Percentiles rank a stretch among this genome's conserved stretches.
Conservation (phyloP, 2,797 vertebrate species). For the Aplochiton taeniatus region DNA sequence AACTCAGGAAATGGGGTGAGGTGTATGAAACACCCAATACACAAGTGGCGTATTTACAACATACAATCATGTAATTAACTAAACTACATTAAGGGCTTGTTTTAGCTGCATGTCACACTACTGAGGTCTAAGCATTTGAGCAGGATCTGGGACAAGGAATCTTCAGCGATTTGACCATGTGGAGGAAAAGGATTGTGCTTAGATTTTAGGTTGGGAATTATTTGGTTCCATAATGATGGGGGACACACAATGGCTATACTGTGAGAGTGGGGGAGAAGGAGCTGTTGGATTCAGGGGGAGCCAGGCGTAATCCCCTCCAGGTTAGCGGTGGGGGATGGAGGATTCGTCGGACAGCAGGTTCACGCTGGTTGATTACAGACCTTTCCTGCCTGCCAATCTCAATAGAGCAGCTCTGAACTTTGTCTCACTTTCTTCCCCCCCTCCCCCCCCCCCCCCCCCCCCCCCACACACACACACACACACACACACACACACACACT, state of each 20-base stretch:
- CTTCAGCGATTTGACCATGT: conserved; percentile 33
- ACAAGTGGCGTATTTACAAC: background rate
- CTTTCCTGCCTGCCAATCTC: conserved; percentile 68
- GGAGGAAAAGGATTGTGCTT: conserved; percentile 42
- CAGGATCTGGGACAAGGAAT: background rate
- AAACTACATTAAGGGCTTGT: too few relatives aligned
- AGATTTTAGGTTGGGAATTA: conserved; percentile 62
- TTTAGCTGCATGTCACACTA: too few relatives aligned
- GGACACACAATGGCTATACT: conserved; percentile 61
- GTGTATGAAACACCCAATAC: background rate
- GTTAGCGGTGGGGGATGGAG: background rate
- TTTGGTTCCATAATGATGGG: conserved; percentile 43
- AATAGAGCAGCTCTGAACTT: conserved; percentile 32
- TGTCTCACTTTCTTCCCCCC: conserved; percentile 26
- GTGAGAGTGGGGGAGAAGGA: conserved; percentile 44
- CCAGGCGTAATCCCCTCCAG: background rate
- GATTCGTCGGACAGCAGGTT: conserved; percentile 15
- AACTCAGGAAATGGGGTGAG: too few relatives aligned
- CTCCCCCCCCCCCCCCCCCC: conserved; percentile 5
- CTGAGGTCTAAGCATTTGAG: background rate
- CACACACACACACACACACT: background rate
- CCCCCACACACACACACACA: conserved; percentile 8
- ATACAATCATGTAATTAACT: background rate
- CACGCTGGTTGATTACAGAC: conserved; percentile 52
- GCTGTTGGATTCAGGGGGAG: conserved; percentile 20